Evolutionary conservation across 2,888 invertebrate genomes (phyloP), one percentile per base, ranked within the genome.

Genomic region (Agonopterix alstromeriana): DNA sequence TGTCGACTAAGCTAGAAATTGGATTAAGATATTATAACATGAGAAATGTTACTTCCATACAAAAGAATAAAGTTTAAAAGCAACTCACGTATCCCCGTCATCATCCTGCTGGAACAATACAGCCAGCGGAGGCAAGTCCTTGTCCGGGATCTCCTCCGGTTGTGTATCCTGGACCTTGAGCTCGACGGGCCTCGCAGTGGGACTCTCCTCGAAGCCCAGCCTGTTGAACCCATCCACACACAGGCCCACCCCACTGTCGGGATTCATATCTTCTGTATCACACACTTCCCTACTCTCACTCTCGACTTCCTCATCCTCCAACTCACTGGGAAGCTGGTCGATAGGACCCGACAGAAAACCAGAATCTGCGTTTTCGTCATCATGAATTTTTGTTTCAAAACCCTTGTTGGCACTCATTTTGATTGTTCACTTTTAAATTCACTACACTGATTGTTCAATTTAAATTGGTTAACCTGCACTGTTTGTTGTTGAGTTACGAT

Each of bases 11-110:
- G n/a, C n/a, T n/a, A n/a, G n/a, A n/a, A n/a, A n/a, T n/a, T n/a
- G n/a, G n/a, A n/a, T n/a, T n/a, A n/a, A n/a, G n/a, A n/a, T 3
- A 1, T 14, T 1, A 3, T 14, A 2, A 14, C 4, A 17, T 27
- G 7, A 27, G 5, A 27, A 27, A 27, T 27, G 27, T 27, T 5
- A 27, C 5, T 27, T 7, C 27, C 5, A 27, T 27, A 27, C 27
- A 27, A 7, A 7, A 27, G 27, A 27, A 27, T 27, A 27, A 27
- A 27, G 4, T 14, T 2, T 2, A 41, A 7, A 27, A 38, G 42
- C 12, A 27, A 86, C 96, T 94, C 90, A 96, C 96, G 96, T 96
- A 78, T 97, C 96, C 59, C 96, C 97, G 63, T 95, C 95, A 56
- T 94, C 92, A 73, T 96, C 94, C 65, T 94, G 95, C 57, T 92